Evolutionary conservation across 2,113 vertebrate species (phyloP), one percentile per base, ranked within the genome.

Genomic region (Salvator merianae): DNA sequence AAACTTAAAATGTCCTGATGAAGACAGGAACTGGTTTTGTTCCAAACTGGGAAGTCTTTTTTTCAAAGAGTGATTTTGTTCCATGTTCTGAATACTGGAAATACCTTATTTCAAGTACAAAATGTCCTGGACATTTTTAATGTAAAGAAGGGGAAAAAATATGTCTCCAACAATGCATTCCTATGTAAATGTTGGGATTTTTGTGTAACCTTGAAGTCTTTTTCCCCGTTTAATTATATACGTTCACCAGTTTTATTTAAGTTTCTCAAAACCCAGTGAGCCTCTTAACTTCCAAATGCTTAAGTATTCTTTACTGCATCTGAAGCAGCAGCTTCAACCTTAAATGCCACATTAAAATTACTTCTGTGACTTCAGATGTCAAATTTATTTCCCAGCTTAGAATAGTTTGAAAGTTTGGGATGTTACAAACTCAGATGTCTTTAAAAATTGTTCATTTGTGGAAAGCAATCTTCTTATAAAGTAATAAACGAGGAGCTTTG

Each of bases 361-460:
- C 65, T 82, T 80, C 81, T 18, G 0, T 34, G 30, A 43, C 47
- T 88, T 88, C 82, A 81, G 78, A 70, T 55, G 78, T 40, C 28
- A 68, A 22, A 80, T 89, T 86, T 68, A 80, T 84, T 84, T 76
- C 87, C 84, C 36, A 38, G 47, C 70, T 89, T 34, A 34, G 32
- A 88, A 68, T 30, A 34, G 6, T 7, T 20, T 2, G 63, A 75
- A 74, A 40, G 40, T 88, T 82, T 84, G 73, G 80, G 70, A 79
- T 53, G 3, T 3, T 65, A 26, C 1, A 5, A n/a, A 34, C 70
- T 76, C 3, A 10, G 55, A 28, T 20, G 3, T 70, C 79, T 90
- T 83, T 71, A 59, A 77, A 89, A 90, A 40, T 1, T 8, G 0
- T 34, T 75, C 24, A 2, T 86, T 65, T 47, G 73, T 76, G 43